Evolutionary conservation across 1,140 invertebrate species (phyloP), one percentile per base, ranked within the genome.

Genomic region (Protaetia brevitarsis): DNA sequence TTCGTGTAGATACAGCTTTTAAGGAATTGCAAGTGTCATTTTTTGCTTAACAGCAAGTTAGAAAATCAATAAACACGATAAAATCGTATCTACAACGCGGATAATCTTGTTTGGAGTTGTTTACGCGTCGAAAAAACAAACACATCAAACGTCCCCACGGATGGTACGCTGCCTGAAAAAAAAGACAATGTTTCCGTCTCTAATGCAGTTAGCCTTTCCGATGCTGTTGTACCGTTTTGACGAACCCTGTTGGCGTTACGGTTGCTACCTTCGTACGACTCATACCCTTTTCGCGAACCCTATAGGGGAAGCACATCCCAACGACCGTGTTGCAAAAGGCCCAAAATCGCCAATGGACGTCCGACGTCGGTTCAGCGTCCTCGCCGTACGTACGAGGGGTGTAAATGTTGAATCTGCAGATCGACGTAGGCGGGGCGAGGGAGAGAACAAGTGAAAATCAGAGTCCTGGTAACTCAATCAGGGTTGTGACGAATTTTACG

Each of bases 371-470:
- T 19, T 51, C 41, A 26, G 41, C 10, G 41, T 51, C 41, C 41
- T 19, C 41, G 41, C 1, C 19, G 41, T 23, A 30, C 19, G n/a
- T n/a, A n/a, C n/a, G n/a, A n/a, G 37, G 36, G 36, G 57, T 63
- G 66, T 60, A 71, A 68, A 66, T 71, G 68, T 62, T 60, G 66
- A 63, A 56, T 64, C 64, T 64, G 64, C 68, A 69, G 65, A 68
- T 68, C 60, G 59, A 63, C 68, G 64, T 56, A 64, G 68, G 68
- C 62, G 66, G 66, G 64, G 28, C 58, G 69, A 69, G 71, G 71
- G 71, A 67, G 69, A 66, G 69, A 72, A 72, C 71, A 72, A 72
- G 69, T 72, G 71, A 70, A 72, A 72, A 72, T 72, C 71, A 72
- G 67, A 67, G 69, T 65, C 66, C 64, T 63, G 69, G 66, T 72